A percentile compares a stretch with the other conserved stretches of the same genome.
phyloP scores from a whole-genome alignment of 2,888 invertebrate genomes.

The Thecophora atra region DNA sequence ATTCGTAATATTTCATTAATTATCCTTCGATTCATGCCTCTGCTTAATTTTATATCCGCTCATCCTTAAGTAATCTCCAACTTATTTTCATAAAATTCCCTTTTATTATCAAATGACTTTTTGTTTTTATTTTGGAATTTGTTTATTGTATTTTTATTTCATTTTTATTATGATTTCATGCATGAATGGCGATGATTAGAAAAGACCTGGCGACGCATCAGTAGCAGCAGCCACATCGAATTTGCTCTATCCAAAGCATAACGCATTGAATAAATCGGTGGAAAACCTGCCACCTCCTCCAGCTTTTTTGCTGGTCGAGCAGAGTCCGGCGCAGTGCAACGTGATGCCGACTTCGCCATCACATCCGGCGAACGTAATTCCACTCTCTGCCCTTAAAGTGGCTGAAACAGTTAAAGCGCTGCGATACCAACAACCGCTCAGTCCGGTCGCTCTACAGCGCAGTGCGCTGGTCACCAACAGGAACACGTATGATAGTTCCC shows the following conservation, averaged over 20 bases:
- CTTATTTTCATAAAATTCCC: no score
- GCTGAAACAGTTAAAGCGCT: slow-evolving; percentile 88
- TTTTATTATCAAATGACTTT: not conserved
- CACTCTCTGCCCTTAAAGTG: slow-evolving; percentile 71
- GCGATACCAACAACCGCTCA: slow-evolving; percentile 86
- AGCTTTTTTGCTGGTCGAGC: slow-evolving; percentile 61
- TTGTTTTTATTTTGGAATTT: not conserved
- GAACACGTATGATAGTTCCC: slow-evolving; percentile 40
- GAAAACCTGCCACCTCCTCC: slow-evolving; percentile 66
- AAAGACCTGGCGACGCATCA: not conserved
- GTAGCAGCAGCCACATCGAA: slow-evolving; percentile 42
- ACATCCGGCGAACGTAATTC: slow-evolving; percentile 51
- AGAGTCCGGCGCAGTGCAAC: slow-evolving; percentile 41
- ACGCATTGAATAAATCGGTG: slow-evolving; percentile 57
- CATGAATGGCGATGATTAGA: not conserved
- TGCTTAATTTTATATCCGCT: no score
- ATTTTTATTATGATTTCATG: slow-evolving; percentile 32
- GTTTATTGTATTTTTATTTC: slow-evolving; percentile 47
- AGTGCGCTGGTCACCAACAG: slow-evolving; percentile 47
- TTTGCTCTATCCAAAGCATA: slow-evolving; percentile 50
- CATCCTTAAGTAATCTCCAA: no score
- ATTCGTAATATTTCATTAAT: no score
- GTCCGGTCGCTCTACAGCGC: slow-evolving; percentile 78
- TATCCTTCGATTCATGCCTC: no score
- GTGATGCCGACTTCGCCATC: slow-evolving; percentile 27